phyloP scores from a whole-genome alignment of 1,140 invertebrate genomes.

The Saccostrea cuccullata region DNA sequence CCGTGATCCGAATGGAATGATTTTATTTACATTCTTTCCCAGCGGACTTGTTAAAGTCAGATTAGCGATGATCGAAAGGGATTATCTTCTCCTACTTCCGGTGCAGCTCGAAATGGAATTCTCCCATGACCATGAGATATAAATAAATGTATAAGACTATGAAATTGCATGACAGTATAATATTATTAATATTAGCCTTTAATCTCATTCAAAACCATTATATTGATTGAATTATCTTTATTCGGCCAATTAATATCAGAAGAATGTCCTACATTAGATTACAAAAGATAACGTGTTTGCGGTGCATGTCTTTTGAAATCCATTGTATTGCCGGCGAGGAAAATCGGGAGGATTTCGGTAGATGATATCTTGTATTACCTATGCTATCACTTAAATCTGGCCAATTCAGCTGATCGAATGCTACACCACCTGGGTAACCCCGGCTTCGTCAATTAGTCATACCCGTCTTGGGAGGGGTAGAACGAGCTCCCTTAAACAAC shows the following conservation, averaged over 20 bases:
- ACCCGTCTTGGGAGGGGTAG: constrained; percentile 33
- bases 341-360: constrained; percentile 37
- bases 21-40: not conserved
- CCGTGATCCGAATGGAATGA: not conserved
- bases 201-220: not conserved
- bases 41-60: not conserved
- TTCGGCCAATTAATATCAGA: constrained; percentile 24
- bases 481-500: constrained; percentile 26
- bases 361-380: constrained; percentile 44
- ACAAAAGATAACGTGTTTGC: not conserved
- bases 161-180: constrained; percentile 1
- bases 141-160: not conserved
- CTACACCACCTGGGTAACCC: constrained; percentile 37
- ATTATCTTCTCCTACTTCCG: not conserved
- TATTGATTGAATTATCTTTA: constrained; percentile 9
- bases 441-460: constrained; percentile 31
- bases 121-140: not conserved
- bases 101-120: not conserved
- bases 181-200: constrained; percentile 9
- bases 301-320: not conserved
- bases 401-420: constrained; percentile 32
- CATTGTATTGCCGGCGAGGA: not conserved
- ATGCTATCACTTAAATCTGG: constrained; percentile 26
- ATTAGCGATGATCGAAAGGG: not conserved
- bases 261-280: constrained; percentile 21